Base-by-base conservation (phyloP, 2,113 vertebrate species). In the Sinocyclocheilus maitianheensis region DNA sequence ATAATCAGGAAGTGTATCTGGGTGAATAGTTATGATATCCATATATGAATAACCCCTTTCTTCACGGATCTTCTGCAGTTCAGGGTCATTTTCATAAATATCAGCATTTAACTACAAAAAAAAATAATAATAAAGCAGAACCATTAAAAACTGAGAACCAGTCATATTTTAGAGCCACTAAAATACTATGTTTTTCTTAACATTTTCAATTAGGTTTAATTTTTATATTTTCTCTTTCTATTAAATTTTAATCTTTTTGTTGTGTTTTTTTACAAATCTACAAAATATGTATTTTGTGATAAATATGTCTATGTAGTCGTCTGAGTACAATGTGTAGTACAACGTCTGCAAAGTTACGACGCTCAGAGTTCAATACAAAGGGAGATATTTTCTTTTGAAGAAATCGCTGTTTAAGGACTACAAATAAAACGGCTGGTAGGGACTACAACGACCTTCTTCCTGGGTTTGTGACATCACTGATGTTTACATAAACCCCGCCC, bases 11-110 rank as follows among this genome's bases (percentile, higher is more conserved):
- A 99, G 94, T 4, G 84, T 94, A 51, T 99, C 97, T 86, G 93
- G 96, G 30, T 93, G 93, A 63, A 98, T 95, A 0, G 94, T 96
- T 77, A 99, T 93, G 43, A 98, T 96, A 92, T 99, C 98, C 95
- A 94, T 97, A 92, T 95, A 99, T 43, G 95, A 96, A 90, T 97
- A 99, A 65, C 95, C 96, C 8, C 91, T 95, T 12, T 97, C 96
- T 83, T 92, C 94, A 16, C 97, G 95, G 88, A 99, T 97, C 92
- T 94, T 93, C 81, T 95, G 94, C 89, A 99, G 91, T 69, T 95
- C 94, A 0, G 96, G 97, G 85, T 99, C 98, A 0, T 91, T 93
- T 91, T 99, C 96, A n/a, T 97, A 96, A 79, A 95, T 94, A 85
- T 98, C 97, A 1, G 98, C 96, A 83, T 99, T 96, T 90, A 99